Percentiles rank a stretch among this genome's conserved stretches.
Evolutionary conservation across 2,888 invertebrate genomes (phyloP).

Genomic region (Trichopoda pennipes): DNA sequence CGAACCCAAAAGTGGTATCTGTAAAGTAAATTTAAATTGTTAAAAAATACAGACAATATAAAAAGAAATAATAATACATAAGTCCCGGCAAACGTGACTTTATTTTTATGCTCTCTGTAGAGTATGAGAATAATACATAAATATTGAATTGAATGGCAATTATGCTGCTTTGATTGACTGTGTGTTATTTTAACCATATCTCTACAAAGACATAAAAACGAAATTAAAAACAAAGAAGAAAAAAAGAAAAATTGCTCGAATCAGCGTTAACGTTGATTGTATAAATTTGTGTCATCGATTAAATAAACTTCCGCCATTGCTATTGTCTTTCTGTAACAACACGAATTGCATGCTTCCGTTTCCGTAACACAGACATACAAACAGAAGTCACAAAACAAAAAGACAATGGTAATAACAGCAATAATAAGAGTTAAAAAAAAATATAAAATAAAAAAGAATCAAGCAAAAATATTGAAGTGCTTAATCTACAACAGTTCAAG

Average conservation of each 20-base stretch:
- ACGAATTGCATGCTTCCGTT: conserved; percentile 66
- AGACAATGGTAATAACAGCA: conserved; percentile 55
- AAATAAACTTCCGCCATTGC: conserved; percentile 62
- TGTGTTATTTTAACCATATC: not conserved
- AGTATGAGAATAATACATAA: conserved; percentile 6
- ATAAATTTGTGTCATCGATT: conserved; percentile 65
- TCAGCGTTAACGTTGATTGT: conserved; percentile 57
- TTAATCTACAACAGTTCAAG: conserved; percentile 16
- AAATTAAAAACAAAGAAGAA: not conserved
- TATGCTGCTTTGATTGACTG: conserved; percentile 10
- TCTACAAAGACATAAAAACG: not conserved
- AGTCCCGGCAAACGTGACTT: no score
- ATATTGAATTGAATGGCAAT: conserved; percentile 14
- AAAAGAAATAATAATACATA: not conserved
- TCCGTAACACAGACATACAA: conserved; percentile 47
- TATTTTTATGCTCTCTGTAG: not conserved
- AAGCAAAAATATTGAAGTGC: conserved; percentile 32
- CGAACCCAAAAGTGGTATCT: conserved; percentile 77
- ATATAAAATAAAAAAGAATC: conserved; percentile 11
- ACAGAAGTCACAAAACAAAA: conserved; percentile 25
- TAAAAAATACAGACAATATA: not conserved
- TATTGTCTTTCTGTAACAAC: conserved; percentile 60
- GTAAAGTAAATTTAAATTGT: conserved; percentile 65
- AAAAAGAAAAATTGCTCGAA: conserved; percentile 43
- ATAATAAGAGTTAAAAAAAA: conserved; percentile 34